Percentiles rank a stretch among this genome's conserved stretches.
These are phyloP conservation scores for Hemistola chrysoprasaria DNA, from an alignment of 2,888 invertebrate species.

Conservation along the genomic window DNA sequence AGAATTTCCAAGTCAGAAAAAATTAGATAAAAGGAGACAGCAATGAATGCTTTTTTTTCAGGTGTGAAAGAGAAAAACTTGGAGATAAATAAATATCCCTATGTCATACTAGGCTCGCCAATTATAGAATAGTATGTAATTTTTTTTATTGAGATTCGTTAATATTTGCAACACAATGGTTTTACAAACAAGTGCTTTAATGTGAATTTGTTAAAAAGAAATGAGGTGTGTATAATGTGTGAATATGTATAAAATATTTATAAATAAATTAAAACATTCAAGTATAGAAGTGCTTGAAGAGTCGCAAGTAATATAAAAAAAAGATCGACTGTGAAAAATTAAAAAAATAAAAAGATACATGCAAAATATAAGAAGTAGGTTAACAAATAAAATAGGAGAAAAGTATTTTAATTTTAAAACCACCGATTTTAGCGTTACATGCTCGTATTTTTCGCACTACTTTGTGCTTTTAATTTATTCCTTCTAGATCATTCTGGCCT, in stretches of 20 bases:
- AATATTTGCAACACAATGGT: constrained; percentile 20
- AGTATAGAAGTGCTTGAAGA: constrained; percentile 36
- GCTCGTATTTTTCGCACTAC: constrained; percentile 76
- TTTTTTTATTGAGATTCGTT: constrained; percentile 40
- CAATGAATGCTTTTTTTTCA: too few relatives aligned
- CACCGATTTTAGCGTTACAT: constrained; percentile 72
- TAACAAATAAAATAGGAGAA: constrained; percentile 36
- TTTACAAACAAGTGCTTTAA: constrained; percentile 42
- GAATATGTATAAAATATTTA: constrained; percentile 41
- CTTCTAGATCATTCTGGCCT: constrained; percentile 57
- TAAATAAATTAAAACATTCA: constrained; percentile 46
- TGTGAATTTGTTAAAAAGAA: constrained; percentile 29
- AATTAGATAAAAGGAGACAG: too few relatives aligned
- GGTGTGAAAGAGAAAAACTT: too few relatives aligned
- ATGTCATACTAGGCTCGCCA: too few relatives aligned
- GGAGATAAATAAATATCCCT: too few relatives aligned
- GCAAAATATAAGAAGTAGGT: constrained; percentile 52
- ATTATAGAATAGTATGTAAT: background rate
- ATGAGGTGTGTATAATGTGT: constrained; percentile 59
- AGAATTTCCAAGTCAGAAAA: too few relatives aligned
- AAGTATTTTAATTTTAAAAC: constrained; percentile 32
- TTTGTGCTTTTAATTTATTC: constrained; percentile 70
- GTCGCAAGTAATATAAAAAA: constrained; percentile 34
- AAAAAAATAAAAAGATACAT: constrained; percentile 49
- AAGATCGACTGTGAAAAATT: constrained; percentile 29